Conservation (phyloP, 2,888 invertebrate species). For the Hyposoter didymator region DNA sequence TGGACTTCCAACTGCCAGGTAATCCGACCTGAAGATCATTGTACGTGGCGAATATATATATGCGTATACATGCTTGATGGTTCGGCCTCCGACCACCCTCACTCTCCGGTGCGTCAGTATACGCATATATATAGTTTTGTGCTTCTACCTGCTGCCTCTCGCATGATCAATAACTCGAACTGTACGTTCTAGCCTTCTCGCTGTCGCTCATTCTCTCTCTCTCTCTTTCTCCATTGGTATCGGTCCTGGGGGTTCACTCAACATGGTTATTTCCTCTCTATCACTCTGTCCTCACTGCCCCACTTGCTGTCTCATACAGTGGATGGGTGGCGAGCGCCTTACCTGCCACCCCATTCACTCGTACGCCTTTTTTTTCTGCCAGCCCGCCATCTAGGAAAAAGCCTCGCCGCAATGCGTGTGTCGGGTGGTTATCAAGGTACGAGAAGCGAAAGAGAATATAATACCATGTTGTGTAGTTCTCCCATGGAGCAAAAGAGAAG, state of each 20-base stretch:
- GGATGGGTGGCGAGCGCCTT: neutral
- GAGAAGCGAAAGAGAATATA: slow-evolving; percentile 2
- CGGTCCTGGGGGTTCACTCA: slow-evolving; percentile 56
- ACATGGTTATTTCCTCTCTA: slow-evolving; percentile 46
- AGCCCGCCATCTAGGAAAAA: slow-evolving; percentile 2
- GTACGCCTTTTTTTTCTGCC: neutral
- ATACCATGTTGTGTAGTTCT: neutral
- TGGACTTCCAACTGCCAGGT: slow-evolving; percentile 16
- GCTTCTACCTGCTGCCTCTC: slow-evolving; percentile 58
- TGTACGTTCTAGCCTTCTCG: slow-evolving; percentile 40
- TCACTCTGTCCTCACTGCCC: slow-evolving; percentile 1
- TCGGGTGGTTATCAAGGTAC: slow-evolving; percentile 5
- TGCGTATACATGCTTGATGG: slow-evolving; percentile 33
- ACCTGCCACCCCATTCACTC: neutral
- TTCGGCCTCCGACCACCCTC: slow-evolving; percentile 45
- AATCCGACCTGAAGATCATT: slow-evolving; percentile 22
- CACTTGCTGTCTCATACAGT: slow-evolving; percentile 1
- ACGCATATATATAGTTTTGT: slow-evolving; percentile 39
- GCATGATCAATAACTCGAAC: slow-evolving; percentile 68
- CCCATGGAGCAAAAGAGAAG: neutral
- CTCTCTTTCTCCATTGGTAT: slow-evolving; percentile 44
- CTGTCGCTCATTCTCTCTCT: slow-evolving; percentile 16
- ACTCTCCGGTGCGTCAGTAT: slow-evolving; percentile 41
- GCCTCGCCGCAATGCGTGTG: slow-evolving; percentile 4
- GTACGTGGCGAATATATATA: slow-evolving; percentile 9